A percentile compares a stretch with the other conserved stretches of the same genome.
phyloP scores from a whole-genome alignment of 2,797 vertebrate genomes.

The Petrocephalus schoutedeni region DNA sequence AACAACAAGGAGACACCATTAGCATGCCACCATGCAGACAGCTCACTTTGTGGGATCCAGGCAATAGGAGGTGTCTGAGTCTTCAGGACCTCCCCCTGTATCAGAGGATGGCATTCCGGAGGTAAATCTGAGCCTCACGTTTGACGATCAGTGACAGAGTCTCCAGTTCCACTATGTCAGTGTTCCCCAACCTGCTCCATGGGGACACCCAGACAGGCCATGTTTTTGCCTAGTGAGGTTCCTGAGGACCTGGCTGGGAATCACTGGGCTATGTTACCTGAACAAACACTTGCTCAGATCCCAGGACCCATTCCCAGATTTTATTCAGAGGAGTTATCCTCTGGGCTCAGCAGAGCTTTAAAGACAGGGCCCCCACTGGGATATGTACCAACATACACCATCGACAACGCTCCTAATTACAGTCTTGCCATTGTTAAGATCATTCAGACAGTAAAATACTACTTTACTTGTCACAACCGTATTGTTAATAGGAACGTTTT shows the following conservation, averaged over 20 bases:
- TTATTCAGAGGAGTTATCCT: not conserved
- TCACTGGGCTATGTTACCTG: not conserved
- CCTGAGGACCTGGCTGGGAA: not conserved
- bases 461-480: conserved; percentile 14
- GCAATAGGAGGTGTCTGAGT: not conserved
- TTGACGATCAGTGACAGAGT: not conserved
- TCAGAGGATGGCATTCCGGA: not conserved
- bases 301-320: not conserved
- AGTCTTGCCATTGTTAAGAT: not conserved
- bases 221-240: not conserved
- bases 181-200: not conserved
- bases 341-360: not conserved
- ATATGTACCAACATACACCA: not conserved
- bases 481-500: conserved; percentile 15
- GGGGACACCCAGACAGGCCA: not conserved
- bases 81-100: not conserved
- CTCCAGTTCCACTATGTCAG: not conserved
- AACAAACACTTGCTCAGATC: not conserved
- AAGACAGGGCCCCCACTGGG: conserved; percentile 11
- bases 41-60: not conserved
- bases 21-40: not conserved
- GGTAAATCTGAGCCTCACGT: not conserved
- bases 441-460: conserved; percentile 16
- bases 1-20: not conserved
- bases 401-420: conserved; percentile 5